Evolutionary conservation across 2,113 vertebrate species (phyloP).

Genomic region (Zootoca vivipara): DNA sequence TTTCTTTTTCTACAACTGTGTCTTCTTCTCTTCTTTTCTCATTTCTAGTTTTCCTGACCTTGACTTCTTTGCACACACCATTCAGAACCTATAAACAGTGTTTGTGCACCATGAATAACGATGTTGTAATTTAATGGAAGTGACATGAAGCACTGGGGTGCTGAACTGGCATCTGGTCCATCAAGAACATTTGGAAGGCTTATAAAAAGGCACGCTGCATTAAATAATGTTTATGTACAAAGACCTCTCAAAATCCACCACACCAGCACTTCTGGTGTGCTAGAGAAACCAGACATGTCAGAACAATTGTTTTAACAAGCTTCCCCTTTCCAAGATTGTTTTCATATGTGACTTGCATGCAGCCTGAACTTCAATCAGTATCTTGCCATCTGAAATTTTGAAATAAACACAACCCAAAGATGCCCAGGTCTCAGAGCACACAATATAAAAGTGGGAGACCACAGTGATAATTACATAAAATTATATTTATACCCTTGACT

Average conservation of each 20-base stretch:
- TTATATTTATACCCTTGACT: conserved; percentile 28
- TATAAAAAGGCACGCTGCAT: neutral
- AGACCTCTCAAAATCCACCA: conserved; percentile 13
- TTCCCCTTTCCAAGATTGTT: neutral
- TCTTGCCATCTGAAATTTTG: conserved; percentile 24
- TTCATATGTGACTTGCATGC: neutral
- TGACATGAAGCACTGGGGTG: neutral
- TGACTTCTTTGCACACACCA: neutral
- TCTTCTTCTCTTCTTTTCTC: neutral
- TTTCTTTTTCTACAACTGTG: no score
- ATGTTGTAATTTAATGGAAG: neutral
- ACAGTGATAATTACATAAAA: neutral
- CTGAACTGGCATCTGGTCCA: neutral
- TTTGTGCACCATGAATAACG: neutral
- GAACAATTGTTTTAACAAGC: neutral
- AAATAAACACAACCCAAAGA: conserved; percentile 41
- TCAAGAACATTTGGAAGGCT: conserved; percentile 26
- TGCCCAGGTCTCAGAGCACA: conserved; percentile 3
- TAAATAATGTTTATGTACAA: neutral
- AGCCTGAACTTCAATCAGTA: conserved; percentile 10
- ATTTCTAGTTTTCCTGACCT: neutral
- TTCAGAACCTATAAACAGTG: neutral
- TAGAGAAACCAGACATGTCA: neutral
- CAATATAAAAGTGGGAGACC: neutral
- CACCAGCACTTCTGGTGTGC: neutral